Percentiles rank a stretch among this genome's conserved stretches.
Evolutionary conservation across 2,113 vertebrate genomes (phyloP).

Genomic region (Cyphomyrus discorhynchus): DNA sequence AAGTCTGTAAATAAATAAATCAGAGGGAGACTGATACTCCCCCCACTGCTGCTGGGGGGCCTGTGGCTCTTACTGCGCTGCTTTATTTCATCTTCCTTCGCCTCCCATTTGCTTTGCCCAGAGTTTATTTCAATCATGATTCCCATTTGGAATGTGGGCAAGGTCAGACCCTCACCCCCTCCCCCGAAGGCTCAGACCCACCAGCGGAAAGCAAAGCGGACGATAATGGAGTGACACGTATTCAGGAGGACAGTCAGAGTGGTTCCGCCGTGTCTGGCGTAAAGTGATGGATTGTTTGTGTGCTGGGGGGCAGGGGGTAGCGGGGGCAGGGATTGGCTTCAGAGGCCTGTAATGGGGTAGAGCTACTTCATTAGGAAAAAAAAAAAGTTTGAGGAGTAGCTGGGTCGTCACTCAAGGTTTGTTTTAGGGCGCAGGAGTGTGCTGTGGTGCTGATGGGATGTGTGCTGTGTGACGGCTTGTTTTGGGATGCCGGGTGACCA

Average conservation of each 20-base stretch:
- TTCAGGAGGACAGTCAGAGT: background rate
- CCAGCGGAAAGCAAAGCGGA: background rate
- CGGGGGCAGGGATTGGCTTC: background rate
- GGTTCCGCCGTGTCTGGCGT: background rate
- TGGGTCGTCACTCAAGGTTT: background rate
- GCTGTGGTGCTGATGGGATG: background rate
- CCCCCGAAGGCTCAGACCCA: background rate
- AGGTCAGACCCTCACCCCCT: background rate
- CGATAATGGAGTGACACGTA: background rate
- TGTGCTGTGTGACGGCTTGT: constrained; percentile 20
- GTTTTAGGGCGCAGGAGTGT: background rate
- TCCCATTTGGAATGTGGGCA: background rate
- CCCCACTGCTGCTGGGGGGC: background rate
- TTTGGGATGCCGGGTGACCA: constrained; percentile 14
- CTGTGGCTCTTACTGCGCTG: constrained; percentile 18
- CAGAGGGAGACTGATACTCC: background rate
- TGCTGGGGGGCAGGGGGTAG: background rate
- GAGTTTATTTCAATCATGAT: background rate
- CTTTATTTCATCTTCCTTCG: constrained; percentile 16
- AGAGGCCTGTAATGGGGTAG: background rate
- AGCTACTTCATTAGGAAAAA: background rate
- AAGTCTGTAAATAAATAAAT: constrained; percentile 6
- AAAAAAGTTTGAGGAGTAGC: background rate
- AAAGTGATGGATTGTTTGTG: background rate
- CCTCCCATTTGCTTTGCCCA: background rate